Percentiles rank a stretch among this genome's conserved stretches.
These are phyloP conservation scores for mouse (Mus musculus) DNA, from an alignment of 2,113 vertebrate genomes.

Conservation along the genomic window GRCm39 chr13:99594501-99595000, in stretches of 20 bases:
- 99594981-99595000: not conserved
- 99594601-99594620: not conserved
- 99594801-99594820: not conserved
- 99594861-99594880: not conserved
- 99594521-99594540: too few species aligned
- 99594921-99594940: not conserved
- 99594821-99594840: not conserved
- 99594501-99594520: too few species aligned
- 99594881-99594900: not conserved
- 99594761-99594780: not conserved
- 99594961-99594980: not conserved
- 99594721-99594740: not conserved
- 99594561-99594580: not conserved
- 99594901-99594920: not conserved
- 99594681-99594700: too few species aligned
- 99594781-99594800: not conserved
- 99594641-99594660: not conserved
- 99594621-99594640: not conserved
- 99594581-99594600: not conserved
- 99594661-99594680: too few species aligned
- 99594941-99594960: not conserved
- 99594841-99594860: not conserved
- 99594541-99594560: not conserved
- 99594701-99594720: not conserved
- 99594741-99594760: not conserved